Evolutionary conservation across 2,113 vertebrate species (phyloP).

Genomic region (Crocuta crocuta): DNA sequence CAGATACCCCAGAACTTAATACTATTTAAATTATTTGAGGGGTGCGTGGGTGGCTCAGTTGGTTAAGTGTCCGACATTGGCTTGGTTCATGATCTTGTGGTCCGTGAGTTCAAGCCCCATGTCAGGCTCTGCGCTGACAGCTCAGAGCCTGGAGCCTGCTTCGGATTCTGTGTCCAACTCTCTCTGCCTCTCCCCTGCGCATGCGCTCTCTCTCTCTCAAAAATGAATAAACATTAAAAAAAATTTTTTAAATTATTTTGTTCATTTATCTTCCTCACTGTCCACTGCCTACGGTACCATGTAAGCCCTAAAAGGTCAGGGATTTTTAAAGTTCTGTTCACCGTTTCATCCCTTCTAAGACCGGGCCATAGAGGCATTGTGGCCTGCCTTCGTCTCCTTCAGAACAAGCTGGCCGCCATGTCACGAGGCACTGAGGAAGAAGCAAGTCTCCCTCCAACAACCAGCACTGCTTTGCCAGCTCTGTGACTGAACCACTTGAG

Average conservation of each 20-base stretch:
- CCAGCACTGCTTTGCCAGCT: not conserved
- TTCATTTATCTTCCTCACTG: not conserved
- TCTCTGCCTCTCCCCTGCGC: too few species aligned
- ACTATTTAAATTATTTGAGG: not conserved
- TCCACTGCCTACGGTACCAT: not conserved
- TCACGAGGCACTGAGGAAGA: not conserved
- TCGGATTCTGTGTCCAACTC: too few species aligned
- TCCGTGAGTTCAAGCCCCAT: too few species aligned
- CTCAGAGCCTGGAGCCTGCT: too few species aligned
- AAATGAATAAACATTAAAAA: too few species aligned
- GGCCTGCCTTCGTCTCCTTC: not conserved
- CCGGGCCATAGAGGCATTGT: not conserved
- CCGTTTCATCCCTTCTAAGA: not conserved
- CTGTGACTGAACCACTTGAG: not conserved
- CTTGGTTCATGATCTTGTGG: too few species aligned
- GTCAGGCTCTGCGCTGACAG: too few species aligned
- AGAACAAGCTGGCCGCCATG: fast-evolving
- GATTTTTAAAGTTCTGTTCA: not conserved
- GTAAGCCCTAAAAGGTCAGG: not conserved
- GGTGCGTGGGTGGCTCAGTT: too few species aligned
- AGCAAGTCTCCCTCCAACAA: fast-evolving
- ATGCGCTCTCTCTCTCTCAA: too few species aligned
- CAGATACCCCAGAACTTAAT: not conserved
- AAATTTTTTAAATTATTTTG: not conserved
- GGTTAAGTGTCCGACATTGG: too few species aligned